Percentiles rank a stretch among this genome's conserved stretches.
These are phyloP conservation scores for Drosophila hawaiiensis DNA, from an alignment of 2,888 invertebrate species.

Conservation along the genomic window DNA sequence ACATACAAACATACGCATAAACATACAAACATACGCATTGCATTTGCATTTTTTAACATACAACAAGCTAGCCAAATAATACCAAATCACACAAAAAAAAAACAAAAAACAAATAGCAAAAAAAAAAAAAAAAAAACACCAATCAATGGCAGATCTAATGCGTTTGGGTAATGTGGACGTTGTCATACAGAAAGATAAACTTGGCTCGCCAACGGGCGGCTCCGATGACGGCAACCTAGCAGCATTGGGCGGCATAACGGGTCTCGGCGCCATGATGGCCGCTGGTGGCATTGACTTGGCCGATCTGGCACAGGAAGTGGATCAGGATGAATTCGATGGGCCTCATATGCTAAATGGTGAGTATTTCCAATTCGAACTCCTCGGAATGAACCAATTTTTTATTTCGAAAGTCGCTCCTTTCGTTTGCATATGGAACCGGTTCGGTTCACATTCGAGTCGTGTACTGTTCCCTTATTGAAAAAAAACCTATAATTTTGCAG, in stretches of 20 bases:
- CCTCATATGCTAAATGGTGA: slow-evolving; percentile 88
- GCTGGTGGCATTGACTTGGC: slow-evolving; percentile 86
- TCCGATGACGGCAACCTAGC: slow-evolving; percentile 91
- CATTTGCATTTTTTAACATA: slow-evolving; percentile 43
- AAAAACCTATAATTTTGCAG: slow-evolving; percentile 8
- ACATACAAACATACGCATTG: slow-evolving; percentile 34
- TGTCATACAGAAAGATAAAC: slow-evolving; percentile 90
- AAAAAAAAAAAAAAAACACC: slow-evolving; percentile 40
- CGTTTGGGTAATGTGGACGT: slow-evolving; percentile 88
- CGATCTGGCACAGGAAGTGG: slow-evolving; percentile 88
- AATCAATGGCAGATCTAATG: slow-evolving; percentile 89
- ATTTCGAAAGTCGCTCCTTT: background rate
- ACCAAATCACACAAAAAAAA: slow-evolving; percentile 41
- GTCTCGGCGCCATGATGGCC: slow-evolving; percentile 86
- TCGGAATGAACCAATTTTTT: background rate
- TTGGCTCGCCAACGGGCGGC: slow-evolving; percentile 94
- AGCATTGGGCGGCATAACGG: slow-evolving; percentile 82
- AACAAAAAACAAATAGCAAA: slow-evolving; percentile 18
- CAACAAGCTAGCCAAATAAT: slow-evolving; percentile 52
- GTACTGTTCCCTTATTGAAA: slow-evolving; percentile 4
- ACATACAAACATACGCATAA: slow-evolving; percentile 37
- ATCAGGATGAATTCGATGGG: slow-evolving; percentile 90
- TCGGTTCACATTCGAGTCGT: slow-evolving; percentile 1
- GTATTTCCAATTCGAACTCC: slow-evolving; percentile 17
- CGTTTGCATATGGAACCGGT: slow-evolving; percentile 11